Evolutionary conservation across 2,797 vertebrate species (phyloP), one percentile per base, ranked within the genome.

Genomic region (Cheirogaleus major): DNA sequence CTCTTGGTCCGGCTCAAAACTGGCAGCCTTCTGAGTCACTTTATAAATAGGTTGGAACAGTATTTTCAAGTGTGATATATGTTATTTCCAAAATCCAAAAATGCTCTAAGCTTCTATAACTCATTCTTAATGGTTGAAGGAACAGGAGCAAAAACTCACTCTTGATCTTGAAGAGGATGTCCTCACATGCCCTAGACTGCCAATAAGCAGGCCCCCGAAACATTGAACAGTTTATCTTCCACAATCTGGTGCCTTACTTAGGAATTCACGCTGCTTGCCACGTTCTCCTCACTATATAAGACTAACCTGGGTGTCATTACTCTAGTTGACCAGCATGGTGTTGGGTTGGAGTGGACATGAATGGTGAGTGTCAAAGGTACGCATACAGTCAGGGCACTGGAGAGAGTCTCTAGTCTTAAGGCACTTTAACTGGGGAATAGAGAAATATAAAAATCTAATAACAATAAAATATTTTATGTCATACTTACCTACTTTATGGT

Each of bases 381-480:
- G 41, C 5, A 13, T 41, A 48, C 4, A n/a, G 8, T 73, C 25
- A 83, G 8, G 8, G 7, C 35, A 11, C 9, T 43, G 52, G n/a
- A 65, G 41, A 61, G 0, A 67, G 15, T n/a, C 27, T 79, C 30
- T 52, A 30, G 15, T 30, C 45, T 22, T 50, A 65, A 48, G 35
- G 13, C 32, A 43, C 20, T 78, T 59, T 72, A 91, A n/a, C 32
- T 4, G 7, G 32, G 14, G 35, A 41, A n/a, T 18, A 84, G 15
- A 43, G 23, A 80, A 75, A 86, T 48, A 38, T 0, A 85, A 80
- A 88, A 70, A 63, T 96, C 11, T 98, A 98, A 97, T 98, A 99
- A 97, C 98, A 98, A 89, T 98, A 98, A 97, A 67, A 85, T 25
- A 79, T 65, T 73, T 89, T 87, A 79, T 70, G 20, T n/a, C 35